These are phyloP conservation scores for Laothoe populi DNA, from an alignment of 2,888 invertebrate genomes.

Conservation along the genomic window DNA sequence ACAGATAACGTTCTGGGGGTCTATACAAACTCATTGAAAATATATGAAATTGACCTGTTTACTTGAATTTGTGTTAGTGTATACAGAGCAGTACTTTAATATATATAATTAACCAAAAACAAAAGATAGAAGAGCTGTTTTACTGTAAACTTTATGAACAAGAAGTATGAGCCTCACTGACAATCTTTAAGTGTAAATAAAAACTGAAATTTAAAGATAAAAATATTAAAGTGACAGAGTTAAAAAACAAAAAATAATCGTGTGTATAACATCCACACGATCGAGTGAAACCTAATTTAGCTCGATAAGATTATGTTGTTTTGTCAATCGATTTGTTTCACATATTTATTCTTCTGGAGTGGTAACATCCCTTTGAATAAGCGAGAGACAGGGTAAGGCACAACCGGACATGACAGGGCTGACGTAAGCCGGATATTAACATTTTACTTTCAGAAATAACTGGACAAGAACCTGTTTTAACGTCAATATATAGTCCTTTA, in stretches of 20 bases:
- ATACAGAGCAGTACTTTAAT: conserved; percentile 51
- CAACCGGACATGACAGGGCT: conserved; percentile 38
- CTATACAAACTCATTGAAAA: conserved; percentile 48
- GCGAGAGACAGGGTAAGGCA: conserved; percentile 17
- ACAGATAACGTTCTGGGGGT: conserved; percentile 38
- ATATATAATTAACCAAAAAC: conserved; percentile 38
- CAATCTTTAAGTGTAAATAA: conserved; percentile 5
- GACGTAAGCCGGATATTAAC: conserved; percentile 64
- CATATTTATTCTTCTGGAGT: conserved; percentile 27
- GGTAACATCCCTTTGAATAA: conserved; percentile 37
- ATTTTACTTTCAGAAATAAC: conserved; percentile 56
- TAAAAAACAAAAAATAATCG: conserved; percentile 22
- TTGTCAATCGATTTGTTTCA: conserved; percentile 30
- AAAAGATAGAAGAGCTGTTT: conserved; percentile 32
- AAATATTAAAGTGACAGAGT: conserved; percentile 5
- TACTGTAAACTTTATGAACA: conserved; percentile 2
- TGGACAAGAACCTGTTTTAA: conserved; percentile 2
- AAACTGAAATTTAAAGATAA: neutral
- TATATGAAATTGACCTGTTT: conserved; percentile 63
- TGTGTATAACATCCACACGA: neutral
- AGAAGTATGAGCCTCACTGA: conserved; percentile 1
- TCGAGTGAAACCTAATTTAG: neutral
- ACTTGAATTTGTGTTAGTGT: conserved; percentile 83
- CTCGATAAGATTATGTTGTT: conserved; percentile 7
- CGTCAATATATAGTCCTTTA: neutral